Evolutionary conservation across 1,140 invertebrate species (phyloP), one percentile per base, ranked within the genome.

Genomic region (Drosophila arizonae): DNA sequence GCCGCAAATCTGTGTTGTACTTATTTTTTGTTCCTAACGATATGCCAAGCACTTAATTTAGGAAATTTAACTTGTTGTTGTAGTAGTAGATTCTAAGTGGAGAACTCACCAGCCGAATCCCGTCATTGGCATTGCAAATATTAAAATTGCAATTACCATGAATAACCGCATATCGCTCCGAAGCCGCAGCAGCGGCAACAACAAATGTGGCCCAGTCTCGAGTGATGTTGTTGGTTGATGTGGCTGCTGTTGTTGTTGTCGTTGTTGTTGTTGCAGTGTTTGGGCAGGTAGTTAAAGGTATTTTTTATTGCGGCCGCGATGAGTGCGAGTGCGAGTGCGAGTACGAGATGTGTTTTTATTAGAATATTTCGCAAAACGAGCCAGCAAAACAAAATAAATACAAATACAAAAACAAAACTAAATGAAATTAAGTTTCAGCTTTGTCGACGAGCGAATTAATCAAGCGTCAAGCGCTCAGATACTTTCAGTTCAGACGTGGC

Each of bases 111-210:
- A 91, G 69, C 90, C 90, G 77, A 91, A 90, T 81, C 90, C 90
- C 68, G 90, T 90, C 76, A 91, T 90, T 90, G 90, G 90, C 90
- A 91, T 91, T 90, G 90, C 90, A 79, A 91, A 90, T 91, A 91
- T 87, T 74, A 91, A 72, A 79, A 90, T 90, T 87, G 90, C 90
- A 87, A 90, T 78, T 79, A 91, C 86, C 86, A 91, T 88, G 68
- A 91, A 77, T 70, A 90, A 81, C 81, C 90, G 89, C 90, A 91
- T 91, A 90, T 87, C 88, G 81, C 76, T 77, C 81, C 71, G 68
- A 70, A 87, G 82, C 82, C 82, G 82, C 82, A 63, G 73, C 46
- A 79, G 76, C 81, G 82, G 81, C 82, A 86, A 87, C 82, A 87
- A 87, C 79, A 86, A 72, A 82, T 87, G 61, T 79, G 82, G 69